phyloP scores from a whole-genome alignment of 2,888 invertebrate genomes.

The Melitaea athalia region DNA sequence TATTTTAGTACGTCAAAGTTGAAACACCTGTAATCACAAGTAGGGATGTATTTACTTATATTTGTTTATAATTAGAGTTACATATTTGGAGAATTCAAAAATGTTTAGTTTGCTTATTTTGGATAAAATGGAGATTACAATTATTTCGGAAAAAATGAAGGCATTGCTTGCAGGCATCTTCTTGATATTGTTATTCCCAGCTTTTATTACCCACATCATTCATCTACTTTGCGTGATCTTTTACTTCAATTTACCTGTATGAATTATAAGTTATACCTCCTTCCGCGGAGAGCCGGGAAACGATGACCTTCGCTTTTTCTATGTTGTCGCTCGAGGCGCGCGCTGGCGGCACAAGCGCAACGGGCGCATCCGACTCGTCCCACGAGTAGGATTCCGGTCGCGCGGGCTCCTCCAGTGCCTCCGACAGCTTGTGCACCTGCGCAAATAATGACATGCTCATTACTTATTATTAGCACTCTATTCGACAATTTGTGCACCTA shows the following conservation, averaged over 20 bases:
- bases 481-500: too few relatives aligned
- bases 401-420: conserved; percentile 50
- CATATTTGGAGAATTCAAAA: too few relatives aligned
- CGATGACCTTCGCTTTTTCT: conserved; percentile 82
- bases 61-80: too few relatives aligned
- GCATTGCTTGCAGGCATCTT: too few relatives aligned
- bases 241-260: too few relatives aligned
- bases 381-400: conserved; percentile 44
- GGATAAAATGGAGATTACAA: too few relatives aligned
- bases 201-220: too few relatives aligned
- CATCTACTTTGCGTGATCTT: too few relatives aligned
- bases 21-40: background rate
- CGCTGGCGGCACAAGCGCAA: conserved; percentile 72
- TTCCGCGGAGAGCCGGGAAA: conserved; percentile 77
- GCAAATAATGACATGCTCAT: background rate
- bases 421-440: conserved; percentile 77
- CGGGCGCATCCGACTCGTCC: conserved; percentile 45
- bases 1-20: background rate
- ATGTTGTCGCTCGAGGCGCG: conserved; percentile 80
- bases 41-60: conserved; percentile 24
- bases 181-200: too few relatives aligned
- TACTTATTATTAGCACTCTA: background rate
- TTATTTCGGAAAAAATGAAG: too few relatives aligned
- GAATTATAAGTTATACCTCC: conserved; percentile 64
- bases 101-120: too few relatives aligned